Evolutionary conservation across 2,797 vertebrate genomes (phyloP).

Genomic region (Gobionotothen gibberifrons): DNA sequence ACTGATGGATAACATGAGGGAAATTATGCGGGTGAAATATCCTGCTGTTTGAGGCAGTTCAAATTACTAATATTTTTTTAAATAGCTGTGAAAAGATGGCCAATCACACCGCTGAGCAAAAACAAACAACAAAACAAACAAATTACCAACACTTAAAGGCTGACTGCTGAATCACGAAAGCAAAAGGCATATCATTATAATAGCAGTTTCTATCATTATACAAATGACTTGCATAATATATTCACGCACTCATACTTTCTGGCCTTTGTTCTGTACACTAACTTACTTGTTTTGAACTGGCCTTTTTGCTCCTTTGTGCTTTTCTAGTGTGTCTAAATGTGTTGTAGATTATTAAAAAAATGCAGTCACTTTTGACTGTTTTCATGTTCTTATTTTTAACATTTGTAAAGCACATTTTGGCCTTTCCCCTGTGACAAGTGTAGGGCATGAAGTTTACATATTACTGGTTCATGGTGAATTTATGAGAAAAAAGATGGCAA

Average conservation of each 20-base stretch:
- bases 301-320: too few relatives aligned
- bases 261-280: not conserved
- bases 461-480: too few relatives aligned
- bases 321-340: too few relatives aligned
- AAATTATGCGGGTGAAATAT: conserved; percentile 31
- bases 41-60: conserved; percentile 7
- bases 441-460: too few relatives aligned
- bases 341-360: too few relatives aligned
- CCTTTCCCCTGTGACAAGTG: too few relatives aligned
- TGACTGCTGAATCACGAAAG: not conserved
- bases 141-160: not conserved
- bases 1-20: conserved; percentile 34
- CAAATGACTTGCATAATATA: not conserved
- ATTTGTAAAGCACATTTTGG: too few relatives aligned
- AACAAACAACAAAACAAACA: conserved; percentile 12
- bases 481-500: too few relatives aligned
- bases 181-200: not conserved
- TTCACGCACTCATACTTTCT: not conserved
- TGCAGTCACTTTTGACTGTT: too few relatives aligned
- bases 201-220: not conserved
- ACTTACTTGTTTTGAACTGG: not conserved
- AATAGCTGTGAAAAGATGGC: not conserved
- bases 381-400: too few relatives aligned
- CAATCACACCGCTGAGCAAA: not conserved
- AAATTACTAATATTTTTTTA: not conserved